Evolutionary conservation across 2,888 invertebrate genomes (phyloP).

Genomic region (Hypsopygia costalis): DNA sequence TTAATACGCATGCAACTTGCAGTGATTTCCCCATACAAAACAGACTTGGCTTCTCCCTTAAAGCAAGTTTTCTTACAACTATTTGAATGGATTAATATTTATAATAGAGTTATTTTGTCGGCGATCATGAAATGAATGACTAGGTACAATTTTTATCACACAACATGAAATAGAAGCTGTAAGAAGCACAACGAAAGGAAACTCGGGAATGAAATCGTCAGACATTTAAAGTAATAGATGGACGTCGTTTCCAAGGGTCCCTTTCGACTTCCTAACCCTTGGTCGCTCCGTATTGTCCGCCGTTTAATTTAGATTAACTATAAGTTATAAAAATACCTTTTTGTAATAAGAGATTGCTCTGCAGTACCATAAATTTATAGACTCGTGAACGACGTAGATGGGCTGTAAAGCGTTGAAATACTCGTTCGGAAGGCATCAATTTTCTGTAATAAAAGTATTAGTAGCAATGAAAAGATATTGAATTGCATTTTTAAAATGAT

Average conservation of each 20-base stretch:
- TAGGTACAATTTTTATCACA: too few species aligned
- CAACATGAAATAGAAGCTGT: too few species aligned
- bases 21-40: too few species aligned
- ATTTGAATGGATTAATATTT: too few species aligned
- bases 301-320: slow-evolving; percentile 17
- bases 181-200: too few species aligned
- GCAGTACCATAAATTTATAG: slow-evolving; percentile 20
- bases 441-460: slow-evolving; percentile 1
- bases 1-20: too few species aligned
- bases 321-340: slow-evolving; percentile 19
- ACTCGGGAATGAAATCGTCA: slow-evolving; percentile 1
- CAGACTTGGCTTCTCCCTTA: too few species aligned
- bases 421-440: slow-evolving; percentile 5
- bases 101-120: too few species aligned
- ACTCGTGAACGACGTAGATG: slow-evolving; percentile 17
- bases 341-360: slow-evolving; percentile 22
- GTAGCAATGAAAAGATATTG: too few species aligned
- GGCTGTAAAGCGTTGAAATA: slow-evolving; percentile 18
- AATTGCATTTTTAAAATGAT: too few species aligned
- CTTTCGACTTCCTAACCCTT: slow-evolving; percentile 3
- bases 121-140: too few species aligned
- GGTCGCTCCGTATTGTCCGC: slow-evolving; percentile 14
- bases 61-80: too few species aligned
- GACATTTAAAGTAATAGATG: slow-evolving; percentile 1
- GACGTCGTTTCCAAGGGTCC: slow-evolving; percentile 3